These are phyloP conservation scores for Gastrophryne carolinensis DNA, from an alignment of 2,797 vertebrate genomes.

Conservation along the genomic window DNA sequence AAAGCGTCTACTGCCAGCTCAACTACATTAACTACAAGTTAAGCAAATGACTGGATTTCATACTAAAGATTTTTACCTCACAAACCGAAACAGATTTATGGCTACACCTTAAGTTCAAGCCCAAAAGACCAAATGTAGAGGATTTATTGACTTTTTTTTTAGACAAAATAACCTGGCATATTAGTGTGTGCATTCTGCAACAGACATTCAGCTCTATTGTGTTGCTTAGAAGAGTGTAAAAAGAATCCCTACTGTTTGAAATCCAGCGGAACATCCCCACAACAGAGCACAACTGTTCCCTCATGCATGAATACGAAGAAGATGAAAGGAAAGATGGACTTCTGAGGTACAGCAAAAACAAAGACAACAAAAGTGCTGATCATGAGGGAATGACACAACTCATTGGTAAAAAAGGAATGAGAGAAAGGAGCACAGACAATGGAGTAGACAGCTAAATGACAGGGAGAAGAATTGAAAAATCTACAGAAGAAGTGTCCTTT, in stretches of 20 bases:
- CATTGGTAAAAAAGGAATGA: conserved; percentile 84
- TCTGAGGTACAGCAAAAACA: conserved; percentile 98
- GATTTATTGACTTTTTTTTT: conserved; percentile 99
- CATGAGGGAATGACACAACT: conserved; percentile 97
- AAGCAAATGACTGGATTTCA: conserved; percentile 69
- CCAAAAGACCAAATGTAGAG: conserved; percentile 86
- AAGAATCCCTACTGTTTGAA: conserved; percentile 99
- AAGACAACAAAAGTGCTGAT: conserved; percentile 99
- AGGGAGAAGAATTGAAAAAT: conserved; percentile 96
- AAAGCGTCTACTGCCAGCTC: conserved; percentile 67
- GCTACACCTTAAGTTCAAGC: conserved; percentile 67
- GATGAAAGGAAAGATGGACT: conserved; percentile 99
- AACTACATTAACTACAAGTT: conserved; percentile 70
- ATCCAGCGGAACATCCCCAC: conserved; percentile 99
- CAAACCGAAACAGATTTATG: conserved; percentile 80
- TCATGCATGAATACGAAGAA: conserved; percentile 97
- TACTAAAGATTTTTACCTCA: conserved; percentile 69
- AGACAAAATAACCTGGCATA: conserved; percentile 98
- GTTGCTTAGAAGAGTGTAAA: conserved; percentile 93
- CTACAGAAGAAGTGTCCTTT: conserved; percentile 94
- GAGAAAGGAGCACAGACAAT: conserved; percentile 87
- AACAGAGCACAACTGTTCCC: conserved; percentile 99
- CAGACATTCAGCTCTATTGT: conserved; percentile 98
- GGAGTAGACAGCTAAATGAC: conserved; percentile 90
- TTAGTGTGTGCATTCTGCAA: conserved; percentile 93